A percentile compares a stretch with the other conserved stretches of the same genome.
These are phyloP conservation scores for Halcyon smyrnensis DNA, from an alignment of 2,797 vertebrate species.

Conservation along the genomic window DNA sequence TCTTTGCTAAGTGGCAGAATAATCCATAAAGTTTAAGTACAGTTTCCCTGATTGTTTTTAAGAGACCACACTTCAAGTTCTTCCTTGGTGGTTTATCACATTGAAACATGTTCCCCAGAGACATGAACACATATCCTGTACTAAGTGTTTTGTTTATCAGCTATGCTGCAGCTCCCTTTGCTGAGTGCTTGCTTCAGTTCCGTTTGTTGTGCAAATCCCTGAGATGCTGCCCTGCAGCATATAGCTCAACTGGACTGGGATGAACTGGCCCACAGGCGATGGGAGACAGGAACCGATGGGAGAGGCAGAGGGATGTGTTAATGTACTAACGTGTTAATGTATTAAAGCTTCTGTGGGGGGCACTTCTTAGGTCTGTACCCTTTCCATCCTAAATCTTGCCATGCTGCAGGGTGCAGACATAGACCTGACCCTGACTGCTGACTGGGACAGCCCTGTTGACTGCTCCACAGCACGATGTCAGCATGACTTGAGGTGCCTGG, in stretches of 20 bases:
- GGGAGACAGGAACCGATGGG: neutral
- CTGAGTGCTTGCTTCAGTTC: neutral
- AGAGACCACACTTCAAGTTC: neutral
- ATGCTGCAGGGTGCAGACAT: neutral
- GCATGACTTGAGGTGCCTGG: fast-evolving
- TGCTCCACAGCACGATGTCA: neutral
- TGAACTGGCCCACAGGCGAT: neutral
- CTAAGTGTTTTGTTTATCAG: slow-evolving; percentile 52
- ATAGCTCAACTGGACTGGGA: neutral
- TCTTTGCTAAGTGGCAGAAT: neutral
- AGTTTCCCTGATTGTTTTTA: neutral
- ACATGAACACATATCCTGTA: neutral
- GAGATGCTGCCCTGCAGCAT: neutral
- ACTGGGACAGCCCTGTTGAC: neutral
- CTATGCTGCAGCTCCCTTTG: neutral
- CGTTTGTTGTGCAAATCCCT: neutral
- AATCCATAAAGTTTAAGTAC: neutral
- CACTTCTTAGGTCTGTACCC: neutral
- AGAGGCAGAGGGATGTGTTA: neutral
- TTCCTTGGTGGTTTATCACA: slow-evolving; percentile 33
- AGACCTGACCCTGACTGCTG: neutral
- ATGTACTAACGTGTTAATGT: neutral
- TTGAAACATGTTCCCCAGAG: slow-evolving; percentile 28
- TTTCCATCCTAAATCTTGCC: neutral
- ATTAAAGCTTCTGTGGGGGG: neutral